Percentiles rank a stretch among this genome's conserved stretches.
Evolutionary conservation across 2,797 vertebrate genomes (phyloP).

Genomic region (Coccyzus lansbergi): DNA sequence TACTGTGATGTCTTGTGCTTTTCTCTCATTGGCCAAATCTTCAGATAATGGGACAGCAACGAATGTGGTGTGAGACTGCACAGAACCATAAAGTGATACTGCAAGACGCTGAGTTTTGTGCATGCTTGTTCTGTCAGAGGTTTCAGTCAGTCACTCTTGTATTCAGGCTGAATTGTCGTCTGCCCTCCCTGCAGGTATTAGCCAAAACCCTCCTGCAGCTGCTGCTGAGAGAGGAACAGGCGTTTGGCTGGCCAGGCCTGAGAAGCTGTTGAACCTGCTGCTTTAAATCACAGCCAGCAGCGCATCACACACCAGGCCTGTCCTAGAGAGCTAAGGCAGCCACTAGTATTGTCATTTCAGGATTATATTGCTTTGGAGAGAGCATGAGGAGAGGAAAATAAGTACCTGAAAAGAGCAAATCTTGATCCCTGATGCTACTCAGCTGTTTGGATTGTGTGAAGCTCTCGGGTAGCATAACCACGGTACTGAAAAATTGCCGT

Average conservation of each 20-base stretch:
- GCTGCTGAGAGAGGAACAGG: neutral
- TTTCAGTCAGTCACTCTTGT: fast-evolving
- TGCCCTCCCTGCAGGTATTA: neutral
- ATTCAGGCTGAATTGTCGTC: neutral
- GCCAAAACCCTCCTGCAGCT: neutral
- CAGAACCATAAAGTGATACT: neutral
- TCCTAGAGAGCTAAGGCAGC: neutral
- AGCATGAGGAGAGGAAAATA: neutral
- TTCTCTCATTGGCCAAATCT: neutral
- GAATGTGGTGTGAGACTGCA: neutral
- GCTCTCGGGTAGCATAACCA: neutral
- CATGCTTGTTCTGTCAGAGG: neutral
- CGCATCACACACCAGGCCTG: neutral
- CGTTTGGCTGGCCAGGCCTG: neutral
- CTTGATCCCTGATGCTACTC: neutral
- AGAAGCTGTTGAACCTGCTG: neutral
- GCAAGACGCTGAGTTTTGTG: neutral
- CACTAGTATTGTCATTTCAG: neutral
- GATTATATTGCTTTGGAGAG: neutral
- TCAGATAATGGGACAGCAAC: neutral
- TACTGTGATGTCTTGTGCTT: neutral
- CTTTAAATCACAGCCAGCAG: neutral
- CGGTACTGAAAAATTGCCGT: fast-evolving
- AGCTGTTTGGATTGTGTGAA: neutral
- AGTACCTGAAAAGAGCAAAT: neutral